Evolutionary conservation across 2,888 invertebrate species (phyloP).

Genomic region (Aporophyla lueneburgensis): DNA sequence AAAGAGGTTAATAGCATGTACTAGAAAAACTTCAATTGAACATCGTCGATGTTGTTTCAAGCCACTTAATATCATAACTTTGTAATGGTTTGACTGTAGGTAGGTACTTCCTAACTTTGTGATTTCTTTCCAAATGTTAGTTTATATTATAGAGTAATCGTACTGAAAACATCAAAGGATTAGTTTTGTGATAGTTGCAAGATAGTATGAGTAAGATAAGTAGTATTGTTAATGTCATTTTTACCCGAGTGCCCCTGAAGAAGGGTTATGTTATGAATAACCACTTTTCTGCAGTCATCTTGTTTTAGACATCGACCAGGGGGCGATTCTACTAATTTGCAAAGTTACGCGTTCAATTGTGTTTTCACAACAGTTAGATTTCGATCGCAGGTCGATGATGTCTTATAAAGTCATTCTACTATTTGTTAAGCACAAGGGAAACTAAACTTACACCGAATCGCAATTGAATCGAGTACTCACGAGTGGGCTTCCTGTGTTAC

Average conservation of each 20-base stretch:
- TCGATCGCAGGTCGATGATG: too few relatives aligned
- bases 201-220: too few relatives aligned
- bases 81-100: conserved; percentile 1
- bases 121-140: background rate
- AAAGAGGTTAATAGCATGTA: conserved; percentile 30
- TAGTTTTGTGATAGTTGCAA: too few relatives aligned
- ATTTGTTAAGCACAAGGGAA: too few relatives aligned
- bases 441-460: too few relatives aligned
- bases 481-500: too few relatives aligned
- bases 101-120: background rate
- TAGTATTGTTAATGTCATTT: too few relatives aligned
- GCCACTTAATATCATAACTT: conserved; percentile 23
- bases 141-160: background rate
- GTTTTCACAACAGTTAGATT: too few relatives aligned
- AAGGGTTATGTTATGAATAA: background rate
- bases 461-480: too few relatives aligned
- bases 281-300: background rate
- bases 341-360: too few relatives aligned
- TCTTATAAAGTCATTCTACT: too few relatives aligned
- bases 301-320: background rate
- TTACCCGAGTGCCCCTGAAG: background rate
- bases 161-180: background rate
- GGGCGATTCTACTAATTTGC: too few relatives aligned
- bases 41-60: conserved; percentile 38
- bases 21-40: conserved; percentile 19